Percentiles rank a stretch among this genome's conserved stretches.
Evolutionary conservation across 2,113 vertebrate species (phyloP).

Genomic region (Cyprinus carpio): DNA sequence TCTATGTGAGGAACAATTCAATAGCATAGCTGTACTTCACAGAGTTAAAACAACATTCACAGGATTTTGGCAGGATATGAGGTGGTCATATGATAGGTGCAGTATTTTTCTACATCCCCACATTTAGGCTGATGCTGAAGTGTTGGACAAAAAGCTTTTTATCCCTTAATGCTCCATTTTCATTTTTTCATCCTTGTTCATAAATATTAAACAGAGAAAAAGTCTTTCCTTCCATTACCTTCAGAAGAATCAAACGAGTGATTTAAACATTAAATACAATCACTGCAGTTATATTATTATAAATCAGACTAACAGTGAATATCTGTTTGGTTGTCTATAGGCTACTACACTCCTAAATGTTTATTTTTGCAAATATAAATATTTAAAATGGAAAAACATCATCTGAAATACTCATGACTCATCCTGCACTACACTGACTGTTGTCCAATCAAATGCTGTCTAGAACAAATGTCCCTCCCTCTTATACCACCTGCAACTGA

Average conservation of each 20-base stretch:
- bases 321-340: too few relatives aligned
- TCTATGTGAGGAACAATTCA: neutral
- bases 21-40: neutral
- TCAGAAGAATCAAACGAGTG: neutral
- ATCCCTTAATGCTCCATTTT: slow-evolving; percentile 4
- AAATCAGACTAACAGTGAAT: neutral
- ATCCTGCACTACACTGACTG: neutral
- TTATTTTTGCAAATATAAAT: neutral
- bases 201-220: neutral
- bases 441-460: neutral
- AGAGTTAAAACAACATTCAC: neutral
- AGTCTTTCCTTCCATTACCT: neutral
- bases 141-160: slow-evolving; percentile 33
- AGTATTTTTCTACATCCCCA: slow-evolving; percentile 33
- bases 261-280: neutral
- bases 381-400: neutral
- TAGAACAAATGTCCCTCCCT: neutral
- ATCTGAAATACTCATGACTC: neutral
- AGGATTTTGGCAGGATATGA: neutral
- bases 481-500: neutral
- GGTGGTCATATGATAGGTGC: neutral
- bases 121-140: slow-evolving; percentile 8
- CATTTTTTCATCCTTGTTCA: neutral
- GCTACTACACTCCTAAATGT: too few relatives aligned
- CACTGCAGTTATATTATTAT: neutral